phyloP scores from a whole-genome alignment of 2,797 vertebrate genomes.

The Zalophus californianus region DNA sequence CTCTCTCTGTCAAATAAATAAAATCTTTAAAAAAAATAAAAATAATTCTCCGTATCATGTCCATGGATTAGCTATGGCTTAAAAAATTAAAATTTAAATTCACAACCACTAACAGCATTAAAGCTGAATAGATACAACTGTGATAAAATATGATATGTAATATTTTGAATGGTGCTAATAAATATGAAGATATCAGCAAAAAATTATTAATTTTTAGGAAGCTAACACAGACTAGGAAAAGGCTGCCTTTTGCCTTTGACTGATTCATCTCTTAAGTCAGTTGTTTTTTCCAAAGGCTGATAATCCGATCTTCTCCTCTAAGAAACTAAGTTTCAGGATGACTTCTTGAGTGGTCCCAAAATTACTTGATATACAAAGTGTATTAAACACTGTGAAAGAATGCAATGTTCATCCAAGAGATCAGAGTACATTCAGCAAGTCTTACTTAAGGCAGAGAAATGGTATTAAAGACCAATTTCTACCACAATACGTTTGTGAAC shows the following conservation, averaged over 20 bases:
- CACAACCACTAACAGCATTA: background rate
- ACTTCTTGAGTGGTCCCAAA: slow-evolving; percentile 44
- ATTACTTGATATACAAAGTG: background rate
- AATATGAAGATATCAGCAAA: background rate
- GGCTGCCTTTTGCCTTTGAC: background rate
- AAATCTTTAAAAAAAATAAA: too few relatives aligned
- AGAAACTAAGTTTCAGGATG: slow-evolving; percentile 19
- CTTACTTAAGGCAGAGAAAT: background rate
- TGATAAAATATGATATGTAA: background rate
- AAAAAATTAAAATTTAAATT: background rate
- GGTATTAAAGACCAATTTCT: background rate
- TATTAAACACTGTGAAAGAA: slow-evolving; percentile 42
- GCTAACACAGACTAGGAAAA: background rate
- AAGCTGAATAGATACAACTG: background rate
- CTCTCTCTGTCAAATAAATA: too few relatives aligned
- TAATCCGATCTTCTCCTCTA: background rate
- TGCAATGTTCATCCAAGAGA: background rate
- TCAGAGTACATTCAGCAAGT: background rate
- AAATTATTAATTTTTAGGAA: background rate
- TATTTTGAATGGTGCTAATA: background rate
- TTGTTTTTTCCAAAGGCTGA: background rate
- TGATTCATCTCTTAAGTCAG: background rate
- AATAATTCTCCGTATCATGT: background rate
- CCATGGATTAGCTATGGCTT: background rate
- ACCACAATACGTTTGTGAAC: background rate